Conservation (phyloP, 1,140 invertebrate genomes). For the Neotoxoptera formosana region DNA sequence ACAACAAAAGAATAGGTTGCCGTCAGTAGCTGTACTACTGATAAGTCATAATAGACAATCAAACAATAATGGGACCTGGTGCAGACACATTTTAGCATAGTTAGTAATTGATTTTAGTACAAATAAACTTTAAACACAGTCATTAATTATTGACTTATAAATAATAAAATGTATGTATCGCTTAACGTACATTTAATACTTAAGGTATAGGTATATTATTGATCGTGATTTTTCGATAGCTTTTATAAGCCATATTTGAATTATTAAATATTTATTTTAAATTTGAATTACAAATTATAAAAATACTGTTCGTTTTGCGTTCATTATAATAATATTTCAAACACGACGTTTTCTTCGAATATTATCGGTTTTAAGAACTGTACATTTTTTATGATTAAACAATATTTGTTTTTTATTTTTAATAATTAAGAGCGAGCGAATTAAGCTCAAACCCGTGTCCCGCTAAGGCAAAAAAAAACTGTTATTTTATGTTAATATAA, state of each 20-base stretch:
- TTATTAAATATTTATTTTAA: background rate
- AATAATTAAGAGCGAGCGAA: background rate
- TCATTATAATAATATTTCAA: background rate
- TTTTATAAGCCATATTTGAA: background rate
- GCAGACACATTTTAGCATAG: background rate
- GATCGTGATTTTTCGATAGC: background rate
- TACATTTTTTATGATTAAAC: background rate
- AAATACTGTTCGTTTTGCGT: background rate
- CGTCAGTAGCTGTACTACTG: background rate
- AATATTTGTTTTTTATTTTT: constrained; percentile 10
- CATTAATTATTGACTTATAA: background rate
- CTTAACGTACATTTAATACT: background rate
- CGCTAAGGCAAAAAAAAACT: background rate
- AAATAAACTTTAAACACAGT: background rate
- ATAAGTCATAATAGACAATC: background rate
- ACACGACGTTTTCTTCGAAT: background rate
- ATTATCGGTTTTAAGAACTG: background rate
- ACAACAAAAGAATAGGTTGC: background rate
- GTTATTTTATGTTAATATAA: constrained; percentile 3
- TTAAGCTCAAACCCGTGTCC: background rate
- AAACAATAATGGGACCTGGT: background rate
- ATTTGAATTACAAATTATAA: background rate
- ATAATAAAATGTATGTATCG: background rate
- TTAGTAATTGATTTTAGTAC: background rate
- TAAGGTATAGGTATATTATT: too few species aligned